Evolutionary conservation across 2,888 invertebrate genomes (phyloP).

Genomic region (Pandemis corylana): DNA sequence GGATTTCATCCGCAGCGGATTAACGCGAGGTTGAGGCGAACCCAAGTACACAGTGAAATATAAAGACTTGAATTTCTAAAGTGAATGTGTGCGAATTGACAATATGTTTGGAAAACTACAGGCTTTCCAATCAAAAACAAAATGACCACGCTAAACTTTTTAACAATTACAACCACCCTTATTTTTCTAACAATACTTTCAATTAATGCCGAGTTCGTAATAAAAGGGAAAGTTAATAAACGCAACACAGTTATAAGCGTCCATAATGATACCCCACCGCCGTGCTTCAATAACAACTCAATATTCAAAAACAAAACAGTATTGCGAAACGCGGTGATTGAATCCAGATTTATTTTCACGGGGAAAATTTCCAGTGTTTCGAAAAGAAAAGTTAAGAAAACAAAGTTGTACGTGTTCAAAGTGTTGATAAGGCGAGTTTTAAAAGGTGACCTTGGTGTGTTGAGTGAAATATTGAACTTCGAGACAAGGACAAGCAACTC

Average conservation of each 20-base stretch:
- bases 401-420: constrained; percentile 72
- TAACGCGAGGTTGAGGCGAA: constrained; percentile 1
- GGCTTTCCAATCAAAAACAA: constrained; percentile 54
- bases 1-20: constrained; percentile 13
- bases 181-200: constrained; percentile 26
- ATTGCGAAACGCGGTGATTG: constrained; percentile 68
- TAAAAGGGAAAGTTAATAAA: constrained; percentile 78
- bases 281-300: constrained; percentile 72
- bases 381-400: constrained; percentile 63
- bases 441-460: constrained; percentile 75
- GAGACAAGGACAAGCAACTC: constrained; percentile 75
- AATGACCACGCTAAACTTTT: constrained; percentile 61
- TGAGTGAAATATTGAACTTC: constrained; percentile 78
- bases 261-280: constrained; percentile 65
- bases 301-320: constrained; percentile 76
- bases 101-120: constrained; percentile 38
- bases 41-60: background rate
- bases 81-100: constrained; percentile 10
- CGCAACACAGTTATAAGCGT: constrained; percentile 77
- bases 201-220: constrained; percentile 65
- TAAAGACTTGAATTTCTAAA: background rate
- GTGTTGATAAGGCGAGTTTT: constrained; percentile 77
- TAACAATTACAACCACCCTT: constrained; percentile 14
- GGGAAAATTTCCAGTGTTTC: constrained; percentile 79
- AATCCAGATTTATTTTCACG: constrained; percentile 80